Evolutionary conservation across 2,797 vertebrate species (phyloP).

Genomic region (Rhynchonycteris naso): DNA sequence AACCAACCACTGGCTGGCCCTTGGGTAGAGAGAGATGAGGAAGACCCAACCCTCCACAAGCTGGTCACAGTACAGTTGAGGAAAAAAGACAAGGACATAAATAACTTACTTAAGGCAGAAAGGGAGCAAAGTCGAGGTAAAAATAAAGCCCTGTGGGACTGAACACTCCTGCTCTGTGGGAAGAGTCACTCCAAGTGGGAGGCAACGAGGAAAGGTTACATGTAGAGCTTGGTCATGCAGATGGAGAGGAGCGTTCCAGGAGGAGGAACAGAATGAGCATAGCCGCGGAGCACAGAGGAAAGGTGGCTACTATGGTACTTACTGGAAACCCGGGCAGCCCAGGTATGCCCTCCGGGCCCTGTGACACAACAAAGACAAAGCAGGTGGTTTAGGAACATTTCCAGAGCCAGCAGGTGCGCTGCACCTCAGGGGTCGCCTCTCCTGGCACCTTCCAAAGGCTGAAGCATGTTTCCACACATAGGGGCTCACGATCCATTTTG

Average conservation of each 20-base stretch:
- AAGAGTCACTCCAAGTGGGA: not conserved
- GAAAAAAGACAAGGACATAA: not conserved
- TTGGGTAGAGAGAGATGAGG: not conserved
- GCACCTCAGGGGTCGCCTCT: not conserved
- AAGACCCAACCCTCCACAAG: not conserved
- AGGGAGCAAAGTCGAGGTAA: not conserved
- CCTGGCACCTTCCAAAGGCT: not conserved
- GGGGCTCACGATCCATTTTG: not conserved
- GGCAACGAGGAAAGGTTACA: not conserved
- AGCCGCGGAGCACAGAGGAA: not conserved
- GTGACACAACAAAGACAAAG: slow-evolving; percentile 79
- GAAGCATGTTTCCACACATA: not conserved
- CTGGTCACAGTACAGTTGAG: not conserved
- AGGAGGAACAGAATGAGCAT: not conserved
- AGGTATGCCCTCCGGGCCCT: slow-evolving; percentile 92
- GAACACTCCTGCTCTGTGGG: not conserved
- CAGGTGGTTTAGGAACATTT: not conserved
- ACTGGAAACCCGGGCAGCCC: slow-evolving; percentile 94
- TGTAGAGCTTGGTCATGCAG: not conserved
- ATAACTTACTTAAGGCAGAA: not conserved
- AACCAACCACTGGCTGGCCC: not conserved
- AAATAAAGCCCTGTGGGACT: not conserved
- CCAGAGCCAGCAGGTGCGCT: not conserved
- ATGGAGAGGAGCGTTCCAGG: not conserved
- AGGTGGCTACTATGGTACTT: slow-evolving; percentile 81